phyloP scores from a whole-genome alignment of 2,113 vertebrate genomes.

The Charadrius vociferus region DNA sequence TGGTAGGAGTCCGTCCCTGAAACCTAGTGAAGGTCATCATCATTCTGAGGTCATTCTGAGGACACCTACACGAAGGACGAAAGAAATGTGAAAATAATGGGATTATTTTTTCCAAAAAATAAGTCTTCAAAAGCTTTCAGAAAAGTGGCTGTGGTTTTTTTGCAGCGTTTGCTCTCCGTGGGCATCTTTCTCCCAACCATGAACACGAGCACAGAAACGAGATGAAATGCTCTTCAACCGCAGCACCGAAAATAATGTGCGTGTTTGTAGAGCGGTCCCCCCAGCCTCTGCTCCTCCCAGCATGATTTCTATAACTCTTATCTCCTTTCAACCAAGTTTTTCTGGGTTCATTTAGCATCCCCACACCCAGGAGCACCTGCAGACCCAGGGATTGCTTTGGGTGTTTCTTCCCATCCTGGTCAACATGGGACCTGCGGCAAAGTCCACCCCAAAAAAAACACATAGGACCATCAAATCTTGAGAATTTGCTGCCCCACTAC shows the following conservation, averaged over 20 bases:
- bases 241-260: rapidly evolving
- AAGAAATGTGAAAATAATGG: neutral
- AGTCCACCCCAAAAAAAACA: neutral
- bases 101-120: neutral
- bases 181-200: neutral
- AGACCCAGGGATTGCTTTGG: neutral
- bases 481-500: neutral
- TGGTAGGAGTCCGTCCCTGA: neutral
- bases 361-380: neutral
- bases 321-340: neutral
- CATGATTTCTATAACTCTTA: neutral
- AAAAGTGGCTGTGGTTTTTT: neutral
- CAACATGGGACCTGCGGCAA: neutral
- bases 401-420: neutral
- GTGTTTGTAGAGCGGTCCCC: neutral
- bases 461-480: neutral
- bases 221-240: neutral
- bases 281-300: neutral
- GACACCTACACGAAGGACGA: neutral
- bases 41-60: neutral
- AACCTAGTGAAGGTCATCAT: neutral
- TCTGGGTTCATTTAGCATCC: neutral
- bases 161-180: neutral
- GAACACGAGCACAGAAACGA: neutral
- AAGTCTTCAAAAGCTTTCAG: neutral